phyloP scores from a whole-genome alignment of 1,140 invertebrate genomes.

The Caenorhabditis inopinata region DNA sequence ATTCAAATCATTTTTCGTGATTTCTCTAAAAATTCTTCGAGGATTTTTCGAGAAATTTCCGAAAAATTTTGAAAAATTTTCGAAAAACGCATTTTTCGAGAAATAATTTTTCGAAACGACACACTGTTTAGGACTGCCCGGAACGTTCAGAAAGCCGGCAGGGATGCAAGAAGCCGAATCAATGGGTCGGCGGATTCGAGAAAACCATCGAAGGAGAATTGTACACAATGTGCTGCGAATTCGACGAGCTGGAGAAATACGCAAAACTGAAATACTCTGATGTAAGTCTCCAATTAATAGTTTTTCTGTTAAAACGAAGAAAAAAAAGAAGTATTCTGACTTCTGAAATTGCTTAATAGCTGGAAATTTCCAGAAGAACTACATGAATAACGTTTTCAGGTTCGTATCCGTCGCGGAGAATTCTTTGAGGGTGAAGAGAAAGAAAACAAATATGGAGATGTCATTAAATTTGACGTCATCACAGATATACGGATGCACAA shows the following conservation, averaged over 20 bases:
- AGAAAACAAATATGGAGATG: slow-evolving; percentile 1
- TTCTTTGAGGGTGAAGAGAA: slow-evolving; percentile 11
- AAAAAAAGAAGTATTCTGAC: no score
- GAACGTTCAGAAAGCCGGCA: not conserved
- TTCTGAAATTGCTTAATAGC: no score
- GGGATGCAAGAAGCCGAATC: not conserved
- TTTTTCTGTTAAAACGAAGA: no score
- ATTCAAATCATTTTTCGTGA: no score
- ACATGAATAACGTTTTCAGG: no score
- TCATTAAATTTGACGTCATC: not conserved
- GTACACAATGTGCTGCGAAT: not conserved
- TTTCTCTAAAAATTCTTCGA: no score
- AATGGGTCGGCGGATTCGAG: slow-evolving; percentile 14
- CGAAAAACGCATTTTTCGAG: no score
- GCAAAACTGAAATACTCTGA: not conserved
- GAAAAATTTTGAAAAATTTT: no score
- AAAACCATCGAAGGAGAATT: slow-evolving; percentile 12
- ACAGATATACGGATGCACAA: slow-evolving; percentile 8
- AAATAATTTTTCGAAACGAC: no score
- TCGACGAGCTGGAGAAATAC: not conserved
- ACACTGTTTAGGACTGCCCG: not conserved
- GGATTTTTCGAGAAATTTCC: no score
- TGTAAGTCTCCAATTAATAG: not conserved
- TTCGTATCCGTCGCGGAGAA: not conserved
- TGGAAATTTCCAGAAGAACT: no score